These are phyloP conservation scores for Adelphocoris suturalis DNA, from an alignment of 2,888 invertebrate species.

Conservation along the genomic window DNA sequence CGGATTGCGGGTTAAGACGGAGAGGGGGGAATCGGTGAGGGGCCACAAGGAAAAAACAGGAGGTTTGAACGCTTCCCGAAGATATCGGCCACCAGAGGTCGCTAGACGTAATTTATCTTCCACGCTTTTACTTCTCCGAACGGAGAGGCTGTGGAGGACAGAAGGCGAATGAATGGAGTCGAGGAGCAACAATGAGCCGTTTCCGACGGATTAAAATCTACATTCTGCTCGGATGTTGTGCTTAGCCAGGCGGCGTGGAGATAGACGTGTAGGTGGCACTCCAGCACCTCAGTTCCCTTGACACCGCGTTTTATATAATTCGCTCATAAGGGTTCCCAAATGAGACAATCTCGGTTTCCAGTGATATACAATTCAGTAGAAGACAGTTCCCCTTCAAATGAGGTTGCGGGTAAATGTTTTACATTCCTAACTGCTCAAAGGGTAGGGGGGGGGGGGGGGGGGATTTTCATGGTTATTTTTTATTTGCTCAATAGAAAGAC, in stretches of 20 bases:
- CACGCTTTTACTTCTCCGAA: conserved; percentile 33
- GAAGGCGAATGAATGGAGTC: conserved; percentile 19
- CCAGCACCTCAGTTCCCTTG: background rate
- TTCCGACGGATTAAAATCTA: conserved; percentile 22
- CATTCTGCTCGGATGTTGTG: conserved; percentile 2
- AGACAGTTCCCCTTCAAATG: too few relatives aligned
- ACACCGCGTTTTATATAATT: background rate
- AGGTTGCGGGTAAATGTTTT: too few relatives aligned
- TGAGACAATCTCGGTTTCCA: too few relatives aligned
- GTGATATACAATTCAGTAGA: too few relatives aligned
- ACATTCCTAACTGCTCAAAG: too few relatives aligned
- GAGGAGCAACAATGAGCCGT: conserved; percentile 11
- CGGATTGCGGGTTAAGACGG: background rate
- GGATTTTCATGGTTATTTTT: too few relatives aligned
- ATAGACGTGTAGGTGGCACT: conserved; percentile 7
- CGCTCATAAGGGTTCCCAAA: too few relatives aligned
- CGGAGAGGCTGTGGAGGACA: conserved; percentile 9
- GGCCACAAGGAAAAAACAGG: background rate
- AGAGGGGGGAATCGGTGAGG: background rate
- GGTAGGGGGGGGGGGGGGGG: too few relatives aligned
- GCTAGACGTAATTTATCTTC: conserved; percentile 42
- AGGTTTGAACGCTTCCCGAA: conserved; percentile 14
- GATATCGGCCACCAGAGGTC: conserved; percentile 36
- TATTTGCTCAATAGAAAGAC: too few relatives aligned
- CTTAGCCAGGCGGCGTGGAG: background rate